Conservation (phyloP, 2,113 vertebrate species). For the Pelecanoides urinatrix region DNA sequence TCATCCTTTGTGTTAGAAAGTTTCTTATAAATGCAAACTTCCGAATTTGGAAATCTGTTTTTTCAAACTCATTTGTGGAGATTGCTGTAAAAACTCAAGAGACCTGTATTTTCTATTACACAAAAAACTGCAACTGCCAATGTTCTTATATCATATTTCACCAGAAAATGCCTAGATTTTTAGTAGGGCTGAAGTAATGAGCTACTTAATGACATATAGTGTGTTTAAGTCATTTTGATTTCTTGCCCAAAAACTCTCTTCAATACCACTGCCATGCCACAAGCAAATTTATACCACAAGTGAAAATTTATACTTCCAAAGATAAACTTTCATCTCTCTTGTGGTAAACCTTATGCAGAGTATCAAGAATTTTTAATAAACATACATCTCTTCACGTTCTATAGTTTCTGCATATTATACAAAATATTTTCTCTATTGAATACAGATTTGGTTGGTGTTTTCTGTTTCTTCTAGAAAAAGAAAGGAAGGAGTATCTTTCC, state of each 20-base stretch:
- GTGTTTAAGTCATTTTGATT: not conserved
- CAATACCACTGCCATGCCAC: not conserved
- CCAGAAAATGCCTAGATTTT: not conserved
- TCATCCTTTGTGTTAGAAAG: not conserved
- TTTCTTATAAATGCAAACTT: not conserved
- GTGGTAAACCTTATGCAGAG: slow-evolving; percentile 1
- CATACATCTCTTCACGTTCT: not conserved
- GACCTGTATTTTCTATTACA: not conserved
- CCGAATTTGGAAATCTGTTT: not conserved
- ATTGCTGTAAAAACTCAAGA: not conserved
- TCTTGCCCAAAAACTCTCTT: not conserved
- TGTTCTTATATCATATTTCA: not conserved
- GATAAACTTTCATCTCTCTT: slow-evolving; percentile 27
- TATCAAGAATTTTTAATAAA: slow-evolving; percentile 40
- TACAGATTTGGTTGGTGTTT: not conserved
- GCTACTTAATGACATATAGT: slow-evolving; percentile 17
- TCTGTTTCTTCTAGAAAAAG: not conserved
- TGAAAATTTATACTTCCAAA: slow-evolving; percentile 10
- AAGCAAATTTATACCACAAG: not conserved
- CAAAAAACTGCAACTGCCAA: not conserved
- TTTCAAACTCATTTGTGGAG: not conserved
- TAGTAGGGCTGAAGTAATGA: slow-evolving; percentile 22
- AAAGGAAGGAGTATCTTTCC: not conserved
- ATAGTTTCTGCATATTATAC: not conserved
- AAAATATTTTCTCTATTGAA: slow-evolving; percentile 55